A percentile compares a stretch with the other conserved stretches of the same genome.
Evolutionary conservation across 2,888 invertebrate species (phyloP).

Genomic region (Schrankia costaestrigalis): DNA sequence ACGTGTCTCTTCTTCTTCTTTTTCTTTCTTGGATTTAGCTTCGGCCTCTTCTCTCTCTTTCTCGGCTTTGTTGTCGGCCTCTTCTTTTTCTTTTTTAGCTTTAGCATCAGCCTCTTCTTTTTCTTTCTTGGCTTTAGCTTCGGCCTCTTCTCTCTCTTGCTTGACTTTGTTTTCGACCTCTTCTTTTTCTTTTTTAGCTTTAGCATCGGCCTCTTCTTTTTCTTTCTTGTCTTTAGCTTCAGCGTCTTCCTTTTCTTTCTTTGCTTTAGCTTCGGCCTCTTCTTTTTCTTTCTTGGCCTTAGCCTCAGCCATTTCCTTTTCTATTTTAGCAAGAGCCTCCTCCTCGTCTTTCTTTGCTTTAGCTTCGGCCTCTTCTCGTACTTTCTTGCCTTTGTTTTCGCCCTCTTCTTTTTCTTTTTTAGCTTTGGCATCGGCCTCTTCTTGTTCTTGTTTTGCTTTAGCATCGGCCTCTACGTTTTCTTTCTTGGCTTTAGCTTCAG

Average conservation of each 20-base stretch:
- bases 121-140: neutral
- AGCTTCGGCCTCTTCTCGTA: neutral
- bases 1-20: neutral
- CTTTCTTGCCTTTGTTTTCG: neutral
- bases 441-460: neutral
- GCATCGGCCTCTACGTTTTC: neutral
- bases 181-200: neutral
- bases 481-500: neutral
- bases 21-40: neutral
- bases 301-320: conserved; percentile 11
- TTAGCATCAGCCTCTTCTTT: neutral
- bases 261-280: conserved; percentile 3
- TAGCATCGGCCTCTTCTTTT: neutral
- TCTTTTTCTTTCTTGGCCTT: conserved; percentile 7
- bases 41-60: neutral
- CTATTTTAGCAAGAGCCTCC: conserved; percentile 7
- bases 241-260: conserved; percentile 8
- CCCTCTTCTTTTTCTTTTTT: conserved; percentile 4
- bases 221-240: neutral
- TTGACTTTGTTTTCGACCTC: neutral
- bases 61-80: neutral
- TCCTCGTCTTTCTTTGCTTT: neutral
- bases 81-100: neutral
- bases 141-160: neutral
- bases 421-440: neutral